A percentile compares a stretch with the other conserved stretches of the same genome.
Conservation (phyloP, 1,140 invertebrate species). For the Triops cancriformis region DNA sequence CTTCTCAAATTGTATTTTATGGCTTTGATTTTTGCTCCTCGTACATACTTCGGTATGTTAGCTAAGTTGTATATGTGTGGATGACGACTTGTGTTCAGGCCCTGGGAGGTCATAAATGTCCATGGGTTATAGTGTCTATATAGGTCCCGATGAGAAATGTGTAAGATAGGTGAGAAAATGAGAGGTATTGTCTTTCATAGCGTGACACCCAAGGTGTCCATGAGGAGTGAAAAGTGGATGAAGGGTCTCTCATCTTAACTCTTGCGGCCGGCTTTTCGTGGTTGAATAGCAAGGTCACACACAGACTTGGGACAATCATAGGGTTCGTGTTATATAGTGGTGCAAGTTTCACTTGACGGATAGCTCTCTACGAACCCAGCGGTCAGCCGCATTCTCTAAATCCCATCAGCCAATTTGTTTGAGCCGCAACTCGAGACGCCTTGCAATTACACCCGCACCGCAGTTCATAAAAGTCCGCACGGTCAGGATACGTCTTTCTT, state of each 20-base stretch:
- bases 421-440: neutral
- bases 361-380: neutral
- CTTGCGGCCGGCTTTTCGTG: neutral
- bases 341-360: neutral
- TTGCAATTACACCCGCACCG: neutral
- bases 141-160: neutral
- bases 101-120: neutral
- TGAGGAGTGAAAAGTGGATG: constrained; percentile 9
- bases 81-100: neutral
- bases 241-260: constrained; percentile 13
- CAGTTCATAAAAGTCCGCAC: neutral
- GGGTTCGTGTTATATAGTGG: neutral
- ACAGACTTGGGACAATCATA: neutral
- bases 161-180: neutral
- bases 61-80: neutral
- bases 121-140: neutral
- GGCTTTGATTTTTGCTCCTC: neutral
- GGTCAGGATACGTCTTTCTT: neutral
- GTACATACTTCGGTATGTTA: neutral
- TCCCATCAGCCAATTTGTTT: neutral
- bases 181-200: constrained; percentile 10
- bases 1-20: neutral
- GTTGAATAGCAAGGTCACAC: neutral
- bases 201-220: constrained; percentile 1
- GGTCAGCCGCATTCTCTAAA: neutral